A percentile compares a stretch with the other conserved stretches of the same genome.
phyloP scores from a whole-genome alignment of 2,888 invertebrate species.

The Agrotis puta region DNA sequence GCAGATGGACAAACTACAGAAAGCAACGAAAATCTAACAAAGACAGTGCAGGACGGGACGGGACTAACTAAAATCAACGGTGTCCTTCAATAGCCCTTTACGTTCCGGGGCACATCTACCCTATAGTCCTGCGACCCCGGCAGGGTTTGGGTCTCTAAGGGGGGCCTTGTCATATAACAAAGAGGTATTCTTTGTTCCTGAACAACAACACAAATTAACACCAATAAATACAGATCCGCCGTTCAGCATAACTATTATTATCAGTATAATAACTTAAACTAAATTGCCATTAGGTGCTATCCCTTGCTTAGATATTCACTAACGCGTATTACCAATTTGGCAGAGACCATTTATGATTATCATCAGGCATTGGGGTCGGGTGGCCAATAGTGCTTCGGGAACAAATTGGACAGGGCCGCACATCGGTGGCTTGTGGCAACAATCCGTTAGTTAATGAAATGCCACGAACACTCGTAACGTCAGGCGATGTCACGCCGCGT shows the following conservation, averaged over 20 bases:
- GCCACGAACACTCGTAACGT: constrained; percentile 68
- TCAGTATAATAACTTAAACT: constrained; percentile 59
- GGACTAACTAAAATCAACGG: too few species aligned
- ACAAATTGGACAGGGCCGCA: constrained; percentile 68
- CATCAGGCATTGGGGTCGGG: constrained; percentile 51
- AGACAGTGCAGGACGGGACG: too few species aligned
- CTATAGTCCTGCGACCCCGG: too few species aligned
- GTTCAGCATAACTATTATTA: constrained; percentile 57
- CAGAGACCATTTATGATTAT: constrained; percentile 57
- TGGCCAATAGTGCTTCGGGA: constrained; percentile 55
- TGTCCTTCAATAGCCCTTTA: too few species aligned
- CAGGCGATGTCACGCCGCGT: constrained; percentile 54
- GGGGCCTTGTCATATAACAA: too few species aligned
- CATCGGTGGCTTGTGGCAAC: constrained; percentile 63
- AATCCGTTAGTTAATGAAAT: constrained; percentile 73
- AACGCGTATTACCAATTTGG: constrained; percentile 62
- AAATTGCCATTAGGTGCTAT: constrained; percentile 59
- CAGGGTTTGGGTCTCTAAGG: too few species aligned
- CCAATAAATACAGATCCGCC: constrained; percentile 21
- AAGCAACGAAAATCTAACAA: background rate
- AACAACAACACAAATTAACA: constrained; percentile 26
- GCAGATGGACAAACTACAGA: background rate
- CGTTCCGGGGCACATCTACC: too few species aligned
- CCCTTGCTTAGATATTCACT: constrained; percentile 65
- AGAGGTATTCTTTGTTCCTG: constrained; percentile 22